A percentile compares a stretch with the other conserved stretches of the same genome.
These are phyloP conservation scores for Chlorops oryzae DNA, from an alignment of 1,140 invertebrate species.

Conservation along the genomic window DNA sequence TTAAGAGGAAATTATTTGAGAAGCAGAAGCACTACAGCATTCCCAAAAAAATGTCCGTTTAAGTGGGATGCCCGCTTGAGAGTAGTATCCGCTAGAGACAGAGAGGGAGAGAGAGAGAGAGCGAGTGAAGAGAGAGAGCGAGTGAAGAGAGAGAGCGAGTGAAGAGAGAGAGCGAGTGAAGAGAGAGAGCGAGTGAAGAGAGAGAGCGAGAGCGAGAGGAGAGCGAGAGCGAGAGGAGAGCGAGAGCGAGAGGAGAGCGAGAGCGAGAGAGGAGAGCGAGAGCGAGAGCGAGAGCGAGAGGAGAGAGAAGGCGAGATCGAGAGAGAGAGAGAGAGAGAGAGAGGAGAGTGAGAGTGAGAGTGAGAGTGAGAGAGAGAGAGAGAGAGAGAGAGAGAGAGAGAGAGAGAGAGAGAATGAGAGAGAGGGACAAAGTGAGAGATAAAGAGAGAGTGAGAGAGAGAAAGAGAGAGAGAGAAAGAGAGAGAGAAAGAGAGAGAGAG, in stretches of 20 bases:
- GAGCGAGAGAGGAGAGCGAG: neutral
- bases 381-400: slow-evolving; percentile 15
- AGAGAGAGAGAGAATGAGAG: neutral
- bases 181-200: neutral
- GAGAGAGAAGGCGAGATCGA: neutral
- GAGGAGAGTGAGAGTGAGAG: slow-evolving; percentile 4
- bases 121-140: neutral
- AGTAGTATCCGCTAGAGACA: too few species aligned
- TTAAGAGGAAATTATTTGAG: too few species aligned
- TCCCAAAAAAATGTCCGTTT: too few species aligned
- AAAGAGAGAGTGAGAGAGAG: neutral
- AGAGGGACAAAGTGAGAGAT: slow-evolving; percentile 11
- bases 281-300: neutral
- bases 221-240: neutral
- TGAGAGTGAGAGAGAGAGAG: slow-evolving; percentile 6
- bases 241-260: neutral
- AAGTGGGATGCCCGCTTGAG: too few species aligned
- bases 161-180: neutral
- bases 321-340: slow-evolving; percentile 25
- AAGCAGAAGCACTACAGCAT: too few species aligned
- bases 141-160: neutral
- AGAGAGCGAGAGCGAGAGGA: neutral
- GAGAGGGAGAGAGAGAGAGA: neutral
- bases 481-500: neutral
- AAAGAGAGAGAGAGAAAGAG: neutral